Base-by-base conservation (phyloP, 2,797 vertebrate genomes). In the Scomberomorus guttatus region DNA sequence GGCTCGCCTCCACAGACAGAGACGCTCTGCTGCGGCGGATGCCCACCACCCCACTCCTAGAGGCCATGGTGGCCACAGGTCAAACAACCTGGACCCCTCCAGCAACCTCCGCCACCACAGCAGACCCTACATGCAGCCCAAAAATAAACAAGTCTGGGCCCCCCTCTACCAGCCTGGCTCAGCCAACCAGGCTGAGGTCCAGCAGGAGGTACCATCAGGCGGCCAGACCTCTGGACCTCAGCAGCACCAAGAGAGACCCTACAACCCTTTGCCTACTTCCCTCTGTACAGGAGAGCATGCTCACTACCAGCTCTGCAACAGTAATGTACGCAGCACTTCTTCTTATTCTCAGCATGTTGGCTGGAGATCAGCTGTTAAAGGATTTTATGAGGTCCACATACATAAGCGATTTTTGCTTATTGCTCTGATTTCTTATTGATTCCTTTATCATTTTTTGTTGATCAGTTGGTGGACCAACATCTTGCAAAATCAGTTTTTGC, bases 231-330 rank as follows among this genome's bases (percentile, higher is more conserved):
- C 72, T 64, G 84, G 29, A 17, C 79, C 82, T 0, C 83, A 87
- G 22, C 67, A 88, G 52, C 87, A 84, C 5, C 92, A 7, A 60
- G 72, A 65, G 65, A 90, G 80, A 61, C 90, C 50, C 15, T 91
- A 89, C 93, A 91, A 89, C 75, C 90, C 90, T 0, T 78, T 94
- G 11, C 91, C 84, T 1, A 25, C 85, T 24, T 90, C 91, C 24
- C 83, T 46, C 70, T 96, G 95, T 75, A 20, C 65, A 0, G 98
- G 98, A 20, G 88, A 95, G 72, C 94, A 95, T 61, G 93, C 92
- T 81, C 97, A 94, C 24, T 94, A 97, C 92, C 97, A 94, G 85
- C 95, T 98, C 79, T 99, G 98, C 92, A 97, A 95, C 87, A 95
- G 88, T 17, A 91, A 97, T 0, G 98, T 99, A 95, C 93, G 97